A percentile compares a stretch with the other conserved stretches of the same genome.
Evolutionary conservation across 1,140 invertebrate genomes (phyloP).

Genomic region (Proales similis): DNA sequence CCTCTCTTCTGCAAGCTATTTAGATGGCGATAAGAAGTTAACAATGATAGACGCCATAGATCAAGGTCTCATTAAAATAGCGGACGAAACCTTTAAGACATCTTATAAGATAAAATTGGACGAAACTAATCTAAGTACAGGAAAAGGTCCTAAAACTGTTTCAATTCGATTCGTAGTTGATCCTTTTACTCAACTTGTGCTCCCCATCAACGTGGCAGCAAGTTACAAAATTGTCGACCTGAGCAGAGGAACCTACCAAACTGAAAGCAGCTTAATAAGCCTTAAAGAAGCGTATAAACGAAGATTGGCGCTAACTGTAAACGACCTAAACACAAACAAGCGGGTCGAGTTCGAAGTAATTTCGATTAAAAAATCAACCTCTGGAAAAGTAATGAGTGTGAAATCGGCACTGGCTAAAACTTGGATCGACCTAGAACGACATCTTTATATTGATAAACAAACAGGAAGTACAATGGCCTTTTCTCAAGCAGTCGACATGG

Average conservation of each 20-base stretch:
- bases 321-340: slow-evolving; percentile 4
- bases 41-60: slow-evolving; percentile 30
- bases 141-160: slow-evolving; percentile 7
- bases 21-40: neutral
- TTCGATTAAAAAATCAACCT: slow-evolving; percentile 7
- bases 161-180: slow-evolving; percentile 11
- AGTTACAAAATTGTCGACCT: slow-evolving; percentile 8
- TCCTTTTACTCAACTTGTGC: neutral
- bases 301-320: slow-evolving; percentile 1
- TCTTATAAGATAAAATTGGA: slow-evolving; percentile 16
- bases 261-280: neutral
- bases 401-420: slow-evolving; percentile 32
- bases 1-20: neutral
- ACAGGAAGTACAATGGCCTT: slow-evolving; percentile 17
- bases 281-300: slow-evolving; percentile 33
- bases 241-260: slow-evolving; percentile 6
- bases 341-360: neutral
- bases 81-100: slow-evolving; percentile 2
- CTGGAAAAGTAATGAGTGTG: slow-evolving; percentile 14
- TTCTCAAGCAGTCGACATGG: slow-evolving; percentile 33
- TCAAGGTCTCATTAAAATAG: slow-evolving; percentile 24
- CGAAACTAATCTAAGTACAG: slow-evolving; percentile 26
- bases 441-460: slow-evolving; percentile 28
- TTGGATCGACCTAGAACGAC: slow-evolving; percentile 5
- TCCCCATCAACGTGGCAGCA: slow-evolving; percentile 14